Evolutionary conservation across 2,113 vertebrate species (phyloP), one percentile per base, ranked within the genome.

Genomic region (Holacanthus passer): DNA sequence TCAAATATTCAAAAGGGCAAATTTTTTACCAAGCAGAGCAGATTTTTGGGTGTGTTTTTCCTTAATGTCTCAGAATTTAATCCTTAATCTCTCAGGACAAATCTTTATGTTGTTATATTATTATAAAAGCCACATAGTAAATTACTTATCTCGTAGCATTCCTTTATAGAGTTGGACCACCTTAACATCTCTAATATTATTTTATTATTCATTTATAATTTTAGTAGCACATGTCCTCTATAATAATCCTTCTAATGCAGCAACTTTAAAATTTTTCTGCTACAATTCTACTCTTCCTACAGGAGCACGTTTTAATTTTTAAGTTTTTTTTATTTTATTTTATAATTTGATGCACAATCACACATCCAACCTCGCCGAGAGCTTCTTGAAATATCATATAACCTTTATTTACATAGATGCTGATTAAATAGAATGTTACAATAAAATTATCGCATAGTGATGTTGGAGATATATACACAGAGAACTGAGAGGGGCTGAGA

Each of bases 401-500:
- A 92, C 92, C 94, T 96, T 96, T 96, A 96, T 96, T 96, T 95
- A 96, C 95, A 96, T 94, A 93, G 92, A 95, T 95, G 94, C 90
- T 89, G 95, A 95, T 96, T 95, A 96, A 96, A 95, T 96, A 96
- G 93, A 94, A 94, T 93, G 94, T 94, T 96, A 96, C 95, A 95
- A 94, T 95, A 95, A 95, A 94, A 94, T 95, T 93, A 94, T 91
- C 89, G 92, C 87, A 93, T 92, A 91, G 77, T n/a, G 91, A 93
- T 93, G 94, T 93, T 94, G 90, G 91, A 91, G 93, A 92, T 95
- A 88, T 96, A 87, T 96, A 87, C 95, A 96, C 94, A 96, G 74
- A 96, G 74, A 92, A 89, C 79, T 83, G 81, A 73, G 77, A 65
- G 79, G 68, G 74, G n/a, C n/a, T 70, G 89, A 60, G 53, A 85